Base-by-base conservation (phyloP, 2,888 invertebrate species). In the Drosophila neutralis region DNA sequence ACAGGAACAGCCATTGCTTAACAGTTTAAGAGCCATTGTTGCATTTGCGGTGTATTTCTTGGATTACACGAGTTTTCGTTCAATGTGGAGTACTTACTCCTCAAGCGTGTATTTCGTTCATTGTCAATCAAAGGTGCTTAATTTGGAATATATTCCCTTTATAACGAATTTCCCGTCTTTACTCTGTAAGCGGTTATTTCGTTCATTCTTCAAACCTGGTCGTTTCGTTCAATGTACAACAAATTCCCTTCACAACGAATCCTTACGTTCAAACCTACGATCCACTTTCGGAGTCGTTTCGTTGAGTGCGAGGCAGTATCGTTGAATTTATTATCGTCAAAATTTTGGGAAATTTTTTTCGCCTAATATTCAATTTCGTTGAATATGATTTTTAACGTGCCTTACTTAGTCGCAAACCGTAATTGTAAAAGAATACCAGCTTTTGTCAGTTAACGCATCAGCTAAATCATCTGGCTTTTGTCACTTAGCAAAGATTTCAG, bases 281-380 rank as follows among this genome's bases (percentile, higher is more conserved):
- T 59, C 45, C 58, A 35, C 8, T 13, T 33, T 35, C 5, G 48
- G 35, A 61, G 31, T 2, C 0, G 0, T 2, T 48, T 59, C 45
- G 45, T 40, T 71, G 2, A 48, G 36, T 58, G 33, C 7, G 10
- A 11, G 59, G 21, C 2, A 36, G 4, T 18, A 18, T 54, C 58
- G 40, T 33, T 21, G 0, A 15, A 31, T 15, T 11, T 7, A 13
- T 0, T 2, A 18, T 38, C 36, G 53, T 38, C 13, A 11, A 42
- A 42, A 10, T 51, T 35, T 21, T 5, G 13, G 21, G 5, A 56
- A 2, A 2, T 11, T 11, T 36, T 7, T 15, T 24, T 35, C 8
- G 57, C 13, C 2, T 1, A 29, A 7, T 3, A 0, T 29, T n/a
- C 0, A 31, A 10, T 42, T 51, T 66, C 45, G 48, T 52, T 58